Evolutionary conservation across 2,888 invertebrate species (phyloP).

Genomic region (Drosophila neotestacea): DNA sequence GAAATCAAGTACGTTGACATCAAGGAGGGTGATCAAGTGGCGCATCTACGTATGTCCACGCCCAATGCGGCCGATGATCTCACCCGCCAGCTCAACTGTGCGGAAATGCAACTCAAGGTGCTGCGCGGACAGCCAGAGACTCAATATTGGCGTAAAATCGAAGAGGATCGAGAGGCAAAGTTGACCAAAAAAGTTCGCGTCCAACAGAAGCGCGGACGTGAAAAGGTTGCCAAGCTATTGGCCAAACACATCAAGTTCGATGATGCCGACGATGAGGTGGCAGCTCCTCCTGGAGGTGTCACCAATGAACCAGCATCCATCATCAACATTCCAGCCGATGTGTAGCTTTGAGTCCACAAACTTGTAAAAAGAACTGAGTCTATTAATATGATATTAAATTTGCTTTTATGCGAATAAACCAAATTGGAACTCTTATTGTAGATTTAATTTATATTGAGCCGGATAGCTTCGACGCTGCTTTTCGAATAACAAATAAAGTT

Average conservation of each 20-base stretch:
- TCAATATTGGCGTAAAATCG: constrained; percentile 92
- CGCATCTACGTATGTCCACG: constrained; percentile 89
- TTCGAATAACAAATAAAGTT: no score
- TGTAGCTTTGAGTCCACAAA: constrained; percentile 1
- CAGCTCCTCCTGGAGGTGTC: constrained; percentile 7
- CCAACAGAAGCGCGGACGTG: constrained; percentile 82
- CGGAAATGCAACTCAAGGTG: constrained; percentile 84
- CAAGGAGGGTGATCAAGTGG: constrained; percentile 89
- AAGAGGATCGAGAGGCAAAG: constrained; percentile 86
- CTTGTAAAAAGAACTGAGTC: not conserved
- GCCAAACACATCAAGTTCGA: constrained; percentile 83
- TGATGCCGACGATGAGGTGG: constrained; percentile 70
- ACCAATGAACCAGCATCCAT: constrained; percentile 4
- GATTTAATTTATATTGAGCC: no score
- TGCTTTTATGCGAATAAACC: not conserved
- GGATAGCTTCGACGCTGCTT: no score
- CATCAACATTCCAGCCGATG: constrained; percentile 24
- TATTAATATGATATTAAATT: not conserved
- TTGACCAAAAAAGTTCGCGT: constrained; percentile 82
- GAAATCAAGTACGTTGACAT: constrained; percentile 93
- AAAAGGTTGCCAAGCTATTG: constrained; percentile 79
- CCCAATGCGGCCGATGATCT: constrained; percentile 85
- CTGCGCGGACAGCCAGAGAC: constrained; percentile 89
- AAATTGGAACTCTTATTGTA: not conserved
- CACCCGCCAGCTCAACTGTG: constrained; percentile 74